phyloP scores from a whole-genome alignment of 2,797 vertebrate species.

The Diglossa cyanea region DNA sequence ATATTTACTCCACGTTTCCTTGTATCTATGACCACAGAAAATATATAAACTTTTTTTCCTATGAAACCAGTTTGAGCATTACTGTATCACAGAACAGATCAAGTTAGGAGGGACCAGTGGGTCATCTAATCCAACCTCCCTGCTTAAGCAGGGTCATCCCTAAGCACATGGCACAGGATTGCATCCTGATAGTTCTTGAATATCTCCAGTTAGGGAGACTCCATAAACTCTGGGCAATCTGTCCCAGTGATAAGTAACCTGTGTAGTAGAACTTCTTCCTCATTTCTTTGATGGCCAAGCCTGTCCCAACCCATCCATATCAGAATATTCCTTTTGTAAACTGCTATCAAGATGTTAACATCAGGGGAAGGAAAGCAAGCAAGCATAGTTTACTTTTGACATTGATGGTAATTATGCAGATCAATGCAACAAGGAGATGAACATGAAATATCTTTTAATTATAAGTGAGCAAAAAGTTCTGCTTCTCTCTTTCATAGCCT shows the following conservation, averaged over 20 bases:
- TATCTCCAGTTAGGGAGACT: background rate
- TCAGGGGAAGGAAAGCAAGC: background rate
- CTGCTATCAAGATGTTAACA: background rate
- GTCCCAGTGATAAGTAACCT: background rate
- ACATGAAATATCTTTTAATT: background rate
- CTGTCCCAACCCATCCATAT: background rate
- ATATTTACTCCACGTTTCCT: background rate
- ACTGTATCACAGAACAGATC: background rate
- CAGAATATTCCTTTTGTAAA: background rate
- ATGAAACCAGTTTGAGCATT: background rate
- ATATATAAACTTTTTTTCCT: fast-evolving
- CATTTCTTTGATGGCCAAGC: background rate
- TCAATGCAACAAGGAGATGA: background rate
- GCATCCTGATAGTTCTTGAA: fast-evolving
- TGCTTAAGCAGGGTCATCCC: background rate
- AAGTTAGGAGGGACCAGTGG: background rate
- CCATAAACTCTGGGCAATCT: no score
- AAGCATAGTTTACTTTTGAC: background rate
- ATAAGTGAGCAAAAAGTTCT: background rate
- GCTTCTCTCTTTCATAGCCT: background rate
- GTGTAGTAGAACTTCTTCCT: background rate
- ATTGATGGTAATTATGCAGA: background rate
- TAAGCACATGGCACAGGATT: background rate
- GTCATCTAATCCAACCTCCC: background rate
- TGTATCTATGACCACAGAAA: background rate